These are phyloP conservation scores for Microctenopoma stevenorrisi DNA, from an alignment of 2,797 vertebrate species.

Conservation along the genomic window DNA sequence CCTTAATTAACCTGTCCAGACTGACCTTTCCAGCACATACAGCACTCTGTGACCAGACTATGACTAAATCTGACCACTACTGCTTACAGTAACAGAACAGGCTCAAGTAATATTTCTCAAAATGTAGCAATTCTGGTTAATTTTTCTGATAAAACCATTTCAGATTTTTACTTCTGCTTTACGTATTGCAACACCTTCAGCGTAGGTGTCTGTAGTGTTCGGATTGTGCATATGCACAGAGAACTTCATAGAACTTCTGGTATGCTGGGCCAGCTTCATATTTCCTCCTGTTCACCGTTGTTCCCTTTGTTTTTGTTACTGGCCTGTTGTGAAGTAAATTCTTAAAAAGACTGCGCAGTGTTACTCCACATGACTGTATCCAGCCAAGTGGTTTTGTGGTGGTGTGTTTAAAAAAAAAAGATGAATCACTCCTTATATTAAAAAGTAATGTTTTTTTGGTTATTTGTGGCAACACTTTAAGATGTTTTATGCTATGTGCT, in stretches of 20 bases:
- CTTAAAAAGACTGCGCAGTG: neutral
- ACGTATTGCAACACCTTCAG: conserved; percentile 14
- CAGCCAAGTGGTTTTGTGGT: neutral
- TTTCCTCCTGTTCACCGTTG: conserved; percentile 1
- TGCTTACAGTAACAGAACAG: conserved; percentile 7
- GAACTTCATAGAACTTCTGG: neutral
- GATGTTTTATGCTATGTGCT: neutral
- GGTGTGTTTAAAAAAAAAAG: neutral
- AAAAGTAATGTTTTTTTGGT: neutral
- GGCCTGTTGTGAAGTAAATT: neutral
- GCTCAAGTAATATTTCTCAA: neutral
- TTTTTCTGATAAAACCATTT: neutral
- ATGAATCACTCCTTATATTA: neutral
- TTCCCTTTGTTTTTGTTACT: neutral
- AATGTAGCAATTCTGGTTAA: conserved; percentile 15
- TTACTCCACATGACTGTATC: neutral
- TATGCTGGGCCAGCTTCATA: neutral
- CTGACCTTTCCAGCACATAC: neutral
- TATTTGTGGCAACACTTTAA: neutral
- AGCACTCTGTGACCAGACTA: conserved; percentile 1
- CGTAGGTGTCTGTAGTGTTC: neutral
- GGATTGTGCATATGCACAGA: neutral
- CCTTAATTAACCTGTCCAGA: neutral
- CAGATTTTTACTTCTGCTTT: conserved; percentile 33
- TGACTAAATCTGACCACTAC: neutral